Evolutionary conservation across 64 coral and sea anemone species (phyloP).

Genomic region (Dendrophyllia cribrosa): DNA sequence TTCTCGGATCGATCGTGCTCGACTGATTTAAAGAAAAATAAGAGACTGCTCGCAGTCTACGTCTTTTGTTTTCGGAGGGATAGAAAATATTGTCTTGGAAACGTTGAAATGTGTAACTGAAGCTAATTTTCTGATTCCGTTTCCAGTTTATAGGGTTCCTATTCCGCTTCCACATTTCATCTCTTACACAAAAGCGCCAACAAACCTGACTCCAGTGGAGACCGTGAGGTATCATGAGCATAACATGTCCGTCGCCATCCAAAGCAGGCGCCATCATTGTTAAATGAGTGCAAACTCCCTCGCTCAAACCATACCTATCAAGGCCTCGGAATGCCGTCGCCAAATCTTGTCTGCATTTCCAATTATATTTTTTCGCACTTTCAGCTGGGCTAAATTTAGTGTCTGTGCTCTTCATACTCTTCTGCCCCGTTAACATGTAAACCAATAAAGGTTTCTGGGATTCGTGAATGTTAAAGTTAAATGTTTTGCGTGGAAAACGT

Average conservation of each 20-base stretch:
- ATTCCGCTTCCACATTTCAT: too few species aligned
- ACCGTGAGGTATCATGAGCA: constrained; percentile 59
- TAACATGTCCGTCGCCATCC: constrained; percentile 67
- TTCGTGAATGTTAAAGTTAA: not conserved
- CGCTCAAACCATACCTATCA: constrained; percentile 64
- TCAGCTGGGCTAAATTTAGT: not conserved
- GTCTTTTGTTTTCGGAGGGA: too few species aligned
- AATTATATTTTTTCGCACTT: constrained; percentile 39
- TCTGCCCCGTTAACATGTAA: not conserved
- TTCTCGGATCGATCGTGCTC: too few species aligned
- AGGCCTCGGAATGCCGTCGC: constrained; percentile 71
- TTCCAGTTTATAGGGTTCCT: too few species aligned
- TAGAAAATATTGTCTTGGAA: too few species aligned
- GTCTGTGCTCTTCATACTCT: not conserved
- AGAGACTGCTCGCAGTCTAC: too few species aligned
- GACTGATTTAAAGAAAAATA: too few species aligned
- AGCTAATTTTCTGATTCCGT: too few species aligned
- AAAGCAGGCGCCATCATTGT: constrained; percentile 76
- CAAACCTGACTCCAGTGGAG: constrained; percentile 77
- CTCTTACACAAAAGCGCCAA: not conserved
- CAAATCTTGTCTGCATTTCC: constrained; percentile 74
- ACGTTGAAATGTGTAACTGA: too few species aligned
- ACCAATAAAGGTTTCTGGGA: not conserved
- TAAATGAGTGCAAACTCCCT: constrained; percentile 77
- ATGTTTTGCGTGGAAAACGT: too few species aligned